Conservation (phyloP, 2,113 vertebrate species). For the Halichoerus grypus region DNA sequence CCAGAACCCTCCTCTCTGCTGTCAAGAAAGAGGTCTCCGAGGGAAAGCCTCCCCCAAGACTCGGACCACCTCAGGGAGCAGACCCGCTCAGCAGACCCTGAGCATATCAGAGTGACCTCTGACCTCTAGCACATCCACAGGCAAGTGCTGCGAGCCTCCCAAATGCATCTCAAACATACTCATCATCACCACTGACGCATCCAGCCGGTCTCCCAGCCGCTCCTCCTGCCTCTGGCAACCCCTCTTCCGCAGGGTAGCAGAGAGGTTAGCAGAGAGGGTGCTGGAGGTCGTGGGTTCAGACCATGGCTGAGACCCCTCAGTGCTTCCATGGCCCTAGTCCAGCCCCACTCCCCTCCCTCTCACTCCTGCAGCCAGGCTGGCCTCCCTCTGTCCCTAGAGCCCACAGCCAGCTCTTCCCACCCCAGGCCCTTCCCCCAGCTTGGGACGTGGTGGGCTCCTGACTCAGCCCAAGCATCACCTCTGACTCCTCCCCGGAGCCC, state of each 20-base stretch:
- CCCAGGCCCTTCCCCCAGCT: not conserved
- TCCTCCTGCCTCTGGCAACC: accelerated
- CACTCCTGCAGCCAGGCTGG: not conserved
- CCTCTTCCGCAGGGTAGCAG: not conserved
- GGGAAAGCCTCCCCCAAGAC: not conserved
- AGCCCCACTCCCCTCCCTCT: too few relatives aligned
- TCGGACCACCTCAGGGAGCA: not conserved
- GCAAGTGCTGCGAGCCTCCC: accelerated
- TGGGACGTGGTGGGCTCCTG: accelerated
- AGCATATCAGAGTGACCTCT: too few relatives aligned
- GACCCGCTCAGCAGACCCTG: too few relatives aligned
- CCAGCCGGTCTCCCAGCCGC: accelerated
- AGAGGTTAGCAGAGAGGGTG: not conserved
- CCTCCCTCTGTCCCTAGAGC: not conserved
- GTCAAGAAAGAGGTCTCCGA: not conserved
- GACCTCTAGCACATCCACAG: accelerated
- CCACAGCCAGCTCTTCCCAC: not conserved
- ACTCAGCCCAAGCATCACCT: not conserved
- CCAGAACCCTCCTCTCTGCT: not conserved
- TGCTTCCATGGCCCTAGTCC: not conserved
- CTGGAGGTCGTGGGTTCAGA: accelerated
- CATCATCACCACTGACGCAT: accelerated
- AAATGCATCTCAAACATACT: not conserved
- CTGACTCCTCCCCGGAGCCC: not conserved
- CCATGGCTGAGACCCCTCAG: not conserved